phyloP scores from a whole-genome alignment of 2,888 invertebrate species.

The Zygothrica quintamaculata region DNA sequence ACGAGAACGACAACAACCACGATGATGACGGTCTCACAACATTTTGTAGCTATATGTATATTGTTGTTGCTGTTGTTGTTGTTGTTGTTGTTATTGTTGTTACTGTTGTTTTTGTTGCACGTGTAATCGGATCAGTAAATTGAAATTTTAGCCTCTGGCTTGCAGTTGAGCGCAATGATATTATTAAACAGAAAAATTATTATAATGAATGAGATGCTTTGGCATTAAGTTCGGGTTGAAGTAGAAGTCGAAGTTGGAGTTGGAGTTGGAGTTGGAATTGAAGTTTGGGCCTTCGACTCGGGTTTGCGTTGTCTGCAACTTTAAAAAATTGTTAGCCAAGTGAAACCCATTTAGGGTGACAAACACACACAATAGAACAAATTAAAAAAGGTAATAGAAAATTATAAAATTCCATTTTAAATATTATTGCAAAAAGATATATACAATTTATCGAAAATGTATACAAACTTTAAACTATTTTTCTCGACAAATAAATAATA shows the following conservation, averaged over 20 bases:
- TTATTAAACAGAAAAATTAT: conserved; percentile 76
- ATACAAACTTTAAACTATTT: too few species aligned
- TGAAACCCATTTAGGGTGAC: too few species aligned
- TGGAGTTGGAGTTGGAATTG: conserved; percentile 13
- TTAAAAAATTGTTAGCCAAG: too few species aligned
- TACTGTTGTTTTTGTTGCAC: conserved; percentile 62
- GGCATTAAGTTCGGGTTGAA: conserved; percentile 36
- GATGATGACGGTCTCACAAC: conserved; percentile 48
- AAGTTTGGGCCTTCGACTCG: conserved; percentile 18
- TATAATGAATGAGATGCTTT: conserved; percentile 72
- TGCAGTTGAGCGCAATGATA: conserved; percentile 78
- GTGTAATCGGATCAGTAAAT: conserved; percentile 76
- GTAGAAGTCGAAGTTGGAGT: conserved; percentile 20
- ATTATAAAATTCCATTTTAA: too few species aligned
- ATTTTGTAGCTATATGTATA: too few species aligned
- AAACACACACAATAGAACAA: too few species aligned
- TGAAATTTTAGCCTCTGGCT: conserved; percentile 77
- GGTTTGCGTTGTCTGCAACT: not conserved
- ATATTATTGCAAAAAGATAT: too few species aligned
- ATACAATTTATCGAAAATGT: too few species aligned
- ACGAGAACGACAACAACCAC: conserved; percentile 59
- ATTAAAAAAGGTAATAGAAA: too few species aligned
- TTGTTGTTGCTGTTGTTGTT: too few species aligned
- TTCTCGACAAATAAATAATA: too few species aligned
- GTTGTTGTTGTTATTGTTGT: conserved; percentile 26